These are phyloP conservation scores for Scophthalmus maximus DNA, from an alignment of 2,113 vertebrate species.

Conservation along the genomic window DNA sequence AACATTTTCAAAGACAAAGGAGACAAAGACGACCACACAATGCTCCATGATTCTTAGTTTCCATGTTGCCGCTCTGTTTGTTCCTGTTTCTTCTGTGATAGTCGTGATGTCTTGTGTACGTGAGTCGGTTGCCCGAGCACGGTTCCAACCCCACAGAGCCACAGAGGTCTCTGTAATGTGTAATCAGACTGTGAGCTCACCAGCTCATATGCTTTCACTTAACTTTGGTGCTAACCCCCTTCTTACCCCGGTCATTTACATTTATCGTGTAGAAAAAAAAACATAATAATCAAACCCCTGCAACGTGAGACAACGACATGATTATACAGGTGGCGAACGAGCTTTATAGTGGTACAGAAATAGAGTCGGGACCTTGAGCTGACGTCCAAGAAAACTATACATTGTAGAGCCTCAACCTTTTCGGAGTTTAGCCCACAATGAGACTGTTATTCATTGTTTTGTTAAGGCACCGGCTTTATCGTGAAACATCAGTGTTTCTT, in stretches of 20 bases:
- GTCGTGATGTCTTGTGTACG: slow-evolving; percentile 24
- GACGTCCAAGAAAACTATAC: slow-evolving; percentile 29
- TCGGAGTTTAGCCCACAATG: slow-evolving; percentile 13
- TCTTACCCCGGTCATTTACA: slow-evolving; percentile 41
- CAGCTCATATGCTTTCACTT: slow-evolving; percentile 79
- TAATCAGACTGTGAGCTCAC: slow-evolving; percentile 45
- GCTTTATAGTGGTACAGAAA: slow-evolving; percentile 24
- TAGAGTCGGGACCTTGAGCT: background rate
- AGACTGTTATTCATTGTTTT: slow-evolving; percentile 36
- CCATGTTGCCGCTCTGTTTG: slow-evolving; percentile 55
- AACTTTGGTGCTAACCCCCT: slow-evolving; percentile 51
- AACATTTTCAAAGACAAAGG: slow-evolving; percentile 44
- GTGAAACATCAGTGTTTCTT: slow-evolving; percentile 11
- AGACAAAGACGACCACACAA: slow-evolving; percentile 36
- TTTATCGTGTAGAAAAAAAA: slow-evolving; percentile 56
- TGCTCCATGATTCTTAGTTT: slow-evolving; percentile 65
- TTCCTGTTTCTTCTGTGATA: slow-evolving; percentile 36
- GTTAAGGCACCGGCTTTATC: slow-evolving; percentile 11
- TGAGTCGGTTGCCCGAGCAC: slow-evolving; percentile 38
- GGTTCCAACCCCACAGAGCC: slow-evolving; percentile 48
- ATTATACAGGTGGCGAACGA: slow-evolving; percentile 59
- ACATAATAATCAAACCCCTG: too few relatives aligned
- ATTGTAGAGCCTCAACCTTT: slow-evolving; percentile 16
- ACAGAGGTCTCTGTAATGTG: slow-evolving; percentile 62
- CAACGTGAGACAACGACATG: slow-evolving; percentile 39